These are phyloP conservation scores for Trachops cirrhosus DNA, from an alignment of 2,797 vertebrate genomes.

Conservation along the genomic window DNA sequence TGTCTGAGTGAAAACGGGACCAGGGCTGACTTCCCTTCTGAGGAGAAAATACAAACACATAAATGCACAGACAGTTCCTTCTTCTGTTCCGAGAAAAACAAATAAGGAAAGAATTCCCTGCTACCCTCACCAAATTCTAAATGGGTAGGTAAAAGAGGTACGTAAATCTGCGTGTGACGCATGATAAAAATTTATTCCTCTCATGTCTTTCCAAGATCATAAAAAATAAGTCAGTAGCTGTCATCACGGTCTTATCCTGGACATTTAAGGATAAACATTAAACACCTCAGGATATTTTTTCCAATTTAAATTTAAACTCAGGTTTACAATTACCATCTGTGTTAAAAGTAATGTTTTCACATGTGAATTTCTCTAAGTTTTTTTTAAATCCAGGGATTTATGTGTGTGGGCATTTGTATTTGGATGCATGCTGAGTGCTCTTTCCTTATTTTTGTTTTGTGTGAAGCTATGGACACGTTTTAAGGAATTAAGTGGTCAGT, in stretches of 20 bases:
- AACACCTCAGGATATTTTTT: conserved; percentile 50
- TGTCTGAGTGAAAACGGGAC: neutral
- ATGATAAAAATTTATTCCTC: conserved; percentile 59
- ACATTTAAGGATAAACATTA: conserved; percentile 55
- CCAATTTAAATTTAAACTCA: conserved; percentile 53
- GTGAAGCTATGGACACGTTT: neutral
- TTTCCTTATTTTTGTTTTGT: neutral
- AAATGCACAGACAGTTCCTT: conserved; percentile 47
- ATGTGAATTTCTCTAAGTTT: conserved; percentile 28
- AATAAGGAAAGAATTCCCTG: conserved; percentile 26
- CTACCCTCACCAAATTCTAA: conserved; percentile 40
- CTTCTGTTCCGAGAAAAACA: conserved; percentile 57
- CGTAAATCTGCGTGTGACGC: conserved; percentile 33
- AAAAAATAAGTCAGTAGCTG: conserved; percentile 61
- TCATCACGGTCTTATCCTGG: conserved; percentile 58
- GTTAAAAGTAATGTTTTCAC: conserved; percentile 38
- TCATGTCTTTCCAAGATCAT: conserved; percentile 52
- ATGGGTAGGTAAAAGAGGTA: neutral
- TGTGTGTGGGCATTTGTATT: neutral
- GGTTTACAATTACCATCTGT: conserved; percentile 51
- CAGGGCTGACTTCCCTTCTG: neutral
- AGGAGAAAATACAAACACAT: neutral
- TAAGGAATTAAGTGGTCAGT: neutral
- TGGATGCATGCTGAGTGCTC: neutral
- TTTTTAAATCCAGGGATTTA: conserved; percentile 21